Evolutionary conservation across 2,113 vertebrate genomes (phyloP).

Genomic region (Ariopsis seemanni): DNA sequence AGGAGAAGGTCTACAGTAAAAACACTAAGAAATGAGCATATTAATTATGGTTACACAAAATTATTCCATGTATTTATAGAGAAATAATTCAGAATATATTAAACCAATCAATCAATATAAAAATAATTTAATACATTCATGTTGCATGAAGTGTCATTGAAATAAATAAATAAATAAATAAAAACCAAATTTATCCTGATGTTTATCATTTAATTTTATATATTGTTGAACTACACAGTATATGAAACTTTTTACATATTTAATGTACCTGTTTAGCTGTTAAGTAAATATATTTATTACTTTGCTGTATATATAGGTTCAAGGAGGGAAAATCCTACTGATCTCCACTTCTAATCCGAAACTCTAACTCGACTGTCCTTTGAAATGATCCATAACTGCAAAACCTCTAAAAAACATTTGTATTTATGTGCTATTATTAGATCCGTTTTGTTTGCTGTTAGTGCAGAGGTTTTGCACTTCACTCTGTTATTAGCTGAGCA

Average conservation of each 20-base stretch:
- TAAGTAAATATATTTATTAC: background rate
- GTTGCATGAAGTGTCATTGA: background rate
- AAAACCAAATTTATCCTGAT: background rate
- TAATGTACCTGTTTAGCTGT: background rate
- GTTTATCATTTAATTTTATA: background rate
- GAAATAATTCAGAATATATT: background rate
- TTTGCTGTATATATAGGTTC: background rate
- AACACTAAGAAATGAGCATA: background rate
- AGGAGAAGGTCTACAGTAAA: background rate
- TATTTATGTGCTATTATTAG: background rate
- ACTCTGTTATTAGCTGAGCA: constrained; percentile 48
- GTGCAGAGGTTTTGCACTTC: constrained; percentile 30
- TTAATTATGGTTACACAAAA: background rate
- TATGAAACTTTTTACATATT: background rate
- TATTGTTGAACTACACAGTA: background rate
- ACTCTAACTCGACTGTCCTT: background rate
- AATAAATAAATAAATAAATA: background rate
- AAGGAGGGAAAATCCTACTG: background rate
- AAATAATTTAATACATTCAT: background rate
- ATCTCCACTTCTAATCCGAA: background rate
- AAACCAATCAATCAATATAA: background rate
- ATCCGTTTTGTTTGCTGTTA: background rate
- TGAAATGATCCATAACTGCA: constrained; percentile 21
- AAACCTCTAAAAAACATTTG: constrained; percentile 2
- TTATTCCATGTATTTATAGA: background rate